These are phyloP conservation scores for Ceuthmochares aereus DNA, from an alignment of 2,113 vertebrate species.

Conservation along the genomic window DNA sequence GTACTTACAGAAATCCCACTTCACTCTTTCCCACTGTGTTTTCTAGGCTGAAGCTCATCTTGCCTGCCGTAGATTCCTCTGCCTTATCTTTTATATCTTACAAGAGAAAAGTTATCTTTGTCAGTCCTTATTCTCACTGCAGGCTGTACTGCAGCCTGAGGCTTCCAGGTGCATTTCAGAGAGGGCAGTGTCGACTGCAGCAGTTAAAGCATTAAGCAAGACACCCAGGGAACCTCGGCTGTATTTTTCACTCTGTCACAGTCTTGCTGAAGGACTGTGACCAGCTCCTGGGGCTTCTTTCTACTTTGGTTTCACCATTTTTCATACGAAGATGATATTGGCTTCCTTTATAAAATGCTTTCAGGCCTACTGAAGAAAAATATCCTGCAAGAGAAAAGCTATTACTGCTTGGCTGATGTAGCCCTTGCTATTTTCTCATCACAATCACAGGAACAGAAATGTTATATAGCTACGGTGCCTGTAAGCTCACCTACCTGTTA, in stretches of 20 bases:
- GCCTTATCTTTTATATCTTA: neutral
- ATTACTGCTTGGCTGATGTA: neutral
- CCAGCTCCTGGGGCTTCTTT: neutral
- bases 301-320: neutral
- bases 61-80: neutral
- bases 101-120: neutral
- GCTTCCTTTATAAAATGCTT: slow-evolving; percentile 7
- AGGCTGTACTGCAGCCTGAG: neutral
- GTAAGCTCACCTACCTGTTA: neutral
- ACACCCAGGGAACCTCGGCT: neutral
- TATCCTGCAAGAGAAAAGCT: neutral
- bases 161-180: neutral
- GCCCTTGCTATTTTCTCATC: neutral
- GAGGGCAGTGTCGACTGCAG: neutral
- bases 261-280: neutral
- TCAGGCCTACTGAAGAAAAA: slow-evolving; percentile 10
- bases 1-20: neutral
- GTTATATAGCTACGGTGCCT: neutral
- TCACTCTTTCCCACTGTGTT: neutral
- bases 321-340: neutral
- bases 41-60: neutral
- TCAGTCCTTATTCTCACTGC: neutral
- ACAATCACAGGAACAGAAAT: neutral
- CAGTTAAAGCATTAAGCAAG: neutral
- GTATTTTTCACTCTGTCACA: neutral